Evolutionary conservation across 2,888 invertebrate genomes (phyloP).

Genomic region (Pilophorus perplexus): DNA sequence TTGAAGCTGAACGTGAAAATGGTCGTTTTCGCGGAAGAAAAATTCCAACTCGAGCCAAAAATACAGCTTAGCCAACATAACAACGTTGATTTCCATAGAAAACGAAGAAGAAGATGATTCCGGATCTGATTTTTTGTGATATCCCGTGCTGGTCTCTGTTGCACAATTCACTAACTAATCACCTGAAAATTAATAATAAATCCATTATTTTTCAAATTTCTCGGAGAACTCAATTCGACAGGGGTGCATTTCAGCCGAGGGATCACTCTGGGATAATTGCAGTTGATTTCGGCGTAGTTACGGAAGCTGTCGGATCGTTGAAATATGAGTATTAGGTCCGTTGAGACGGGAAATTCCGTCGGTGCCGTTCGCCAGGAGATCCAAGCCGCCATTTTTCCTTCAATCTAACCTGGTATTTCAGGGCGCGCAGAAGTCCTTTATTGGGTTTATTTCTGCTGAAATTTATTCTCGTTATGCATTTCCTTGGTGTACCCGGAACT

Average conservation of each 20-base stretch:
- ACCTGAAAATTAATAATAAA: constrained; percentile 20
- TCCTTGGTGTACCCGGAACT: no score
- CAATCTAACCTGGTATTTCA: constrained; percentile 31
- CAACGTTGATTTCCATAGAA: not conserved
- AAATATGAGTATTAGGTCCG: no score
- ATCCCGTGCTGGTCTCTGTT: not conserved
- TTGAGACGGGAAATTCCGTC: not conserved
- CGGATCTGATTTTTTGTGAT: no score
- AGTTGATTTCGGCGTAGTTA: no score
- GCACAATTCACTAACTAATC: not conserved
- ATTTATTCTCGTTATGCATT: constrained; percentile 1
- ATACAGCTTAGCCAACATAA: constrained; percentile 1
- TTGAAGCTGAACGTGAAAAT: no score
- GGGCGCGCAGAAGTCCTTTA: constrained; percentile 30
- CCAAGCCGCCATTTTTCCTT: constrained; percentile 37
- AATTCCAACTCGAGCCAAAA: no score
- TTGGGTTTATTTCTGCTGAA: not conserved
- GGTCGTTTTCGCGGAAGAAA: no score
- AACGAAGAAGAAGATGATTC: constrained; percentile 7
- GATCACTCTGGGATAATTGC: no score
- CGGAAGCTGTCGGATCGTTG: no score
- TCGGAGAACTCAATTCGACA: no score
- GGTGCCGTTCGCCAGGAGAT: not conserved
- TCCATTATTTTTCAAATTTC: constrained; percentile 4
- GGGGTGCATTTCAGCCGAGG: no score